Conservation (phyloP, 2,113 vertebrate species). For the Jaculus jaculus region DNA sequence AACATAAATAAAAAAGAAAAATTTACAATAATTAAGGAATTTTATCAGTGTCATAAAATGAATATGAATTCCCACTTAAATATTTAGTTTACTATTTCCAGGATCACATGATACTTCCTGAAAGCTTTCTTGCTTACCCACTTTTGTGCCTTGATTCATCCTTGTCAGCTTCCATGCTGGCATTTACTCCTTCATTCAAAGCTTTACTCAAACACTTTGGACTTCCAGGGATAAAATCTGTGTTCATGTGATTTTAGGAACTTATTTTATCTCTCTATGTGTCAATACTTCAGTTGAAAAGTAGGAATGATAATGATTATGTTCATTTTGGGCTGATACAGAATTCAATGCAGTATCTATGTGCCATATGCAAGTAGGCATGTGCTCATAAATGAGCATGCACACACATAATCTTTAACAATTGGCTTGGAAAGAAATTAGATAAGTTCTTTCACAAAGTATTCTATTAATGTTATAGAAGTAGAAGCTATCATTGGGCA, state of each 20-base stretch:
- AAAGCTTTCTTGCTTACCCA: not conserved
- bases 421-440: not conserved
- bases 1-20: not conserved
- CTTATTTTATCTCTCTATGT: not conserved
- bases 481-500: constrained; percentile 34
- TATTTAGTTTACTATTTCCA: not conserved
- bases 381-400: too few relatives aligned
- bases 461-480: not conserved
- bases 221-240: not conserved
- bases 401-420: not conserved
- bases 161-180: not conserved
- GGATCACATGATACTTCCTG: not conserved
- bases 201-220: not conserved
- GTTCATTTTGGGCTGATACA: constrained; percentile 13
- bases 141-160: not conserved
- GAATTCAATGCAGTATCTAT: not conserved
- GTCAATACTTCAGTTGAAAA: constrained; percentile 38
- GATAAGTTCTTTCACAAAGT: not conserved
- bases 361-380: not conserved
- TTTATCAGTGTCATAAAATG: not conserved
- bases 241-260: not conserved
- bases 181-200: not conserved
- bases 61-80: not conserved
- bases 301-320: not conserved
- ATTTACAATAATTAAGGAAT: not conserved